Evolutionary conservation across 2,113 vertebrate species (phyloP), one percentile per base, ranked within the genome.

Genomic region (Xenotilapia leptura): DNA sequence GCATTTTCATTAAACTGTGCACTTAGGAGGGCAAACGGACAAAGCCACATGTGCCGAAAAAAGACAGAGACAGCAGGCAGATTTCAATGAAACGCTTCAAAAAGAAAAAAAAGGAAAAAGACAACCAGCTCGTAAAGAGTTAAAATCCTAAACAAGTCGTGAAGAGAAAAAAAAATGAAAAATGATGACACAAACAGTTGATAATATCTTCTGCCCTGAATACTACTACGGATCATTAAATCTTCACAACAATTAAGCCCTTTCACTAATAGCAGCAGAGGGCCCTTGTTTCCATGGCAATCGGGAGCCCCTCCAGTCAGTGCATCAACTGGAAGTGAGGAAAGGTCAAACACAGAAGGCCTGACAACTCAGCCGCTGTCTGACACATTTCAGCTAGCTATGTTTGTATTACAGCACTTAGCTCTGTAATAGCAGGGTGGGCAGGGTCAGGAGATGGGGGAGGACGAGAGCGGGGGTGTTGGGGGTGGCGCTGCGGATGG

Each of bases 221-320:
- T 93, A 94, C 93, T 88, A 94, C 92, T 95, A 86, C 89, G 94
- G 94, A 96, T 95, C 95, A 95, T 96, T 96, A 96, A 95, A 96
- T 95, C 95, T 95, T 95, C 94, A 95, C 95, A 96, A 96, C 95
- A 95, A 96, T 96, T 95, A 96, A 94, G 93, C 94, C 94, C 92
- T 94, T 94, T 95, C 91, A 92, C 95, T 95, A 95, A 95, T 95
- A 93, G 94, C 94, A 92, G 95, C 94, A 89, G 93, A 95, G 92
- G 94, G 94, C 92, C 92, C 92, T 88, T 92, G 95, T 96, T 95
- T 94, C 94, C 95, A 96, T 95, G 95, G 95, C 80, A 77, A 96
- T 92, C 4, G 90, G 86, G 90, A 95, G 94, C 94, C 94, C 94
- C 93, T 95, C 92, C 93, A 95, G 94, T 93, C 93, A 90, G 90